A percentile compares a stretch with the other conserved stretches of the same genome.
Evolutionary conservation across 2,888 invertebrate genomes (phyloP).

Genomic region (Mylabris sibirica): DNA sequence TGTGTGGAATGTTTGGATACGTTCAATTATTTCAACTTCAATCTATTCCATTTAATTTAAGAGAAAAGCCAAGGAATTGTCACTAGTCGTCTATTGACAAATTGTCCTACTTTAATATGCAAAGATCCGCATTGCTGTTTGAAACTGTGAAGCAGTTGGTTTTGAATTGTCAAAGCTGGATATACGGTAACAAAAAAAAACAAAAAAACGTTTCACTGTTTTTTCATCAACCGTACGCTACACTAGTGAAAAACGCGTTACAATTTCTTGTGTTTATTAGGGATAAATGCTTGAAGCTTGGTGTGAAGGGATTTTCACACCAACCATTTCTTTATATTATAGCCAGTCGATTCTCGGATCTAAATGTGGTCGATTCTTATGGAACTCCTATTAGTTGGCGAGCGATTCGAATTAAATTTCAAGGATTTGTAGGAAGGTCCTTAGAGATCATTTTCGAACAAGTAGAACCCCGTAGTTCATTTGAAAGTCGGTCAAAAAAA

Average conservation of each 20-base stretch:
- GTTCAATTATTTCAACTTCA: background rate
- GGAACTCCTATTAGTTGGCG: no score
- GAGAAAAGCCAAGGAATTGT: background rate
- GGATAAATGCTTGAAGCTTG: background rate
- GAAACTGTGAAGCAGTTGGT: conserved; percentile 2
- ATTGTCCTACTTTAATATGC: conserved; percentile 1
- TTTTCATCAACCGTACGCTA: background rate
- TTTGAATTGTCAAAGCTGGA: background rate
- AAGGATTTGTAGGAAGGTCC: no score
- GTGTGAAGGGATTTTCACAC: no score
- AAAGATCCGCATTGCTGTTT: background rate
- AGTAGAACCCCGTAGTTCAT: no score
- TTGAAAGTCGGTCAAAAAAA: no score
- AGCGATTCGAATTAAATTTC: no score
- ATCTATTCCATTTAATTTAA: background rate
- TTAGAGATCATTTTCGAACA: no score
- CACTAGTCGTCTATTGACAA: conserved; percentile 6
- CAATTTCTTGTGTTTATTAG: background rate
- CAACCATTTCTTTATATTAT: no score
- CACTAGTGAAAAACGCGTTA: background rate
- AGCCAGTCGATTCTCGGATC: no score
- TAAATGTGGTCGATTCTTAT: no score
- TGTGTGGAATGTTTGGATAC: background rate
- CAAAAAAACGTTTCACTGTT: background rate
- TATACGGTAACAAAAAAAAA: background rate